Evolutionary conservation across 2,888 invertebrate genomes (phyloP).

Genomic region (Noctua janthe): DNA sequence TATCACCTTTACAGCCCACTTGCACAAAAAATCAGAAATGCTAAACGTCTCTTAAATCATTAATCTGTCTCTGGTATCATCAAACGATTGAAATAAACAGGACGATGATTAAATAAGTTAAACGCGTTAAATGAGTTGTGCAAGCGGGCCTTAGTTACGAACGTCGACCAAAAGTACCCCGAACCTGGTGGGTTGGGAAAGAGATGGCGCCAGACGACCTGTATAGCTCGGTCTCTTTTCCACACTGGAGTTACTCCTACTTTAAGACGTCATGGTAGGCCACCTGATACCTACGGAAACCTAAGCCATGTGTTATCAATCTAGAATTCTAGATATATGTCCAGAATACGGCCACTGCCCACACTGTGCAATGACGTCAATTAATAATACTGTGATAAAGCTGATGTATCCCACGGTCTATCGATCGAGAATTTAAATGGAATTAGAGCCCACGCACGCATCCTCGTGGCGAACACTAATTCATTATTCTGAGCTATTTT

Average conservation of each 20-base stretch:
- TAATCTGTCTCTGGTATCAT: not conserved
- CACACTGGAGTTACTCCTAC: too few species aligned
- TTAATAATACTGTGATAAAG: constrained; percentile 15
- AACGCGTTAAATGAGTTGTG: not conserved
- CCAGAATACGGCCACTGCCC: constrained; percentile 33
- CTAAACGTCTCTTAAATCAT: not conserved
- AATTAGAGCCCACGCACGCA: constrained; percentile 31
- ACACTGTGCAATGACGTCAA: constrained; percentile 48
- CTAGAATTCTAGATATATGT: not conserved
- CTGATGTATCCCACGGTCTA: constrained; percentile 40
- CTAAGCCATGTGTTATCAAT: not conserved
- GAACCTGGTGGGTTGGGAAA: not conserved
- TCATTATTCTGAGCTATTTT: constrained; percentile 48
- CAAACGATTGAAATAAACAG: not conserved
- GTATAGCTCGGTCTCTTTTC: too few species aligned
- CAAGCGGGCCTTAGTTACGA: not conserved
- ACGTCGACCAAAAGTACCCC: not conserved
- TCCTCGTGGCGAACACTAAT: constrained; percentile 28
- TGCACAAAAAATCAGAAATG: not conserved
- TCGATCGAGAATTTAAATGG: constrained; percentile 40
- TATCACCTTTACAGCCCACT: not conserved
- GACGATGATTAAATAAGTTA: not conserved
- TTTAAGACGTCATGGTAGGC: too few species aligned
- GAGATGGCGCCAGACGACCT: too few species aligned
- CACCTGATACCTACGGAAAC: not conserved